phyloP scores from a whole-genome alignment of 2,888 invertebrate species.

The Asteroscopus sphinx region DNA sequence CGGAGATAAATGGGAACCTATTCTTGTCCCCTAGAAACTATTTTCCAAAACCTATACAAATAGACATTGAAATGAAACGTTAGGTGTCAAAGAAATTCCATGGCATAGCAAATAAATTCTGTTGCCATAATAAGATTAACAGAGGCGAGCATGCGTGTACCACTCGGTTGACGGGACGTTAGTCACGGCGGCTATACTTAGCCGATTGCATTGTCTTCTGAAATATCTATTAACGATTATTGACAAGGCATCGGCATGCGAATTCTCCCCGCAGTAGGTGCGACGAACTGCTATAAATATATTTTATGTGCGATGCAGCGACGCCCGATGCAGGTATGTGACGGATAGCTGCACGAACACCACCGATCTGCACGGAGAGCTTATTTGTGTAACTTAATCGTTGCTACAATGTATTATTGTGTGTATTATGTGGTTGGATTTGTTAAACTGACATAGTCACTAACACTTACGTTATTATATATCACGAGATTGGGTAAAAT shows the following conservation, averaged over 20 bases:
- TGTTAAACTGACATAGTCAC: no score
- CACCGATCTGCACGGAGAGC: constrained; percentile 28
- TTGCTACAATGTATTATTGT: constrained; percentile 11
- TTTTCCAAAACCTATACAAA: constrained; percentile 53
- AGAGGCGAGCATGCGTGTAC: constrained; percentile 79
- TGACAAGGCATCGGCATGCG: constrained; percentile 89
- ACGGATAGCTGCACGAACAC: constrained; percentile 57
- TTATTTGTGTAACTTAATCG: constrained; percentile 52
- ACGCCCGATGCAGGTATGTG: constrained; percentile 73
- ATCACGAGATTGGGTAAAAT: no score
- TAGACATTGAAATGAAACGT: constrained; percentile 72
- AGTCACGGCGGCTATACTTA: constrained; percentile 87
- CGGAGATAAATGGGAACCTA: constrained; percentile 30
- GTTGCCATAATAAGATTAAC: constrained; percentile 87
- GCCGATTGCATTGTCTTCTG: constrained; percentile 89
- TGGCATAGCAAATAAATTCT: constrained; percentile 85
- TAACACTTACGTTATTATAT: no score
- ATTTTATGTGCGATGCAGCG: constrained; percentile 81
- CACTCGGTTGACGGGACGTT: constrained; percentile 79
- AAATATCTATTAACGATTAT: constrained; percentile 90
- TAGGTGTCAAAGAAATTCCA: constrained; percentile 82
- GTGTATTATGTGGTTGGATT: no score
- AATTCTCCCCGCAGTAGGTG: constrained; percentile 86
- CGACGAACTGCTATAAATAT: constrained; percentile 89
- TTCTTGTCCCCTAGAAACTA: constrained; percentile 44